These are phyloP conservation scores for Ceratina australensis DNA, from an alignment of 1,140 invertebrate species.

Conservation along the genomic window DNA sequence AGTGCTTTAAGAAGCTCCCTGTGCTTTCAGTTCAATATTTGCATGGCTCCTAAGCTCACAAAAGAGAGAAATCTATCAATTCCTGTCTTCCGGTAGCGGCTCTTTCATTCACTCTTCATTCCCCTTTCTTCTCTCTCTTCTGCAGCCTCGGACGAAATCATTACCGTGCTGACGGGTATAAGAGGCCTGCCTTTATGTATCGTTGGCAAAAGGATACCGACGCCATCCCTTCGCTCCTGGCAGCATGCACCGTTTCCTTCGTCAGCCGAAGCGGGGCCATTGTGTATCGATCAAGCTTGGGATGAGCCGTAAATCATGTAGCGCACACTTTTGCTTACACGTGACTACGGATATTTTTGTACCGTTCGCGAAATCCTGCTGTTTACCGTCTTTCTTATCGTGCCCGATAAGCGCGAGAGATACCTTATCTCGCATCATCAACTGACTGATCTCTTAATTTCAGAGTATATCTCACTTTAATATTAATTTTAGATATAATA, in stretches of 20 bases:
- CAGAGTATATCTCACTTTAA: too few species aligned
- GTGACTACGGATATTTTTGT: slow-evolving; percentile 51
- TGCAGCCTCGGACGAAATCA: slow-evolving; percentile 71
- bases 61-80: slow-evolving; percentile 77
- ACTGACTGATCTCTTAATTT: too few species aligned
- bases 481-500: too few species aligned
- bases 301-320: slow-evolving; percentile 71
- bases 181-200: slow-evolving; percentile 58
- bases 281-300: slow-evolving; percentile 71
- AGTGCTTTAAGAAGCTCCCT: slow-evolving; percentile 64
- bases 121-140: neutral
- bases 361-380: slow-evolving; percentile 1
- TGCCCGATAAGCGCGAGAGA: neutral
- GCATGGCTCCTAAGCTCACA: slow-evolving; percentile 63
- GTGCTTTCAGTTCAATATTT: slow-evolving; percentile 70
- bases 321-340: slow-evolving; percentile 45
- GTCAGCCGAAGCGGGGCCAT: slow-evolving; percentile 44
- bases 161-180: slow-evolving; percentile 66
- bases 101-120: slow-evolving; percentile 8
- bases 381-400: slow-evolving; percentile 15
- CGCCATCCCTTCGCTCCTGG: slow-evolving; percentile 33
- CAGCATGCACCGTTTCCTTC: slow-evolving; percentile 23
- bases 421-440: neutral
- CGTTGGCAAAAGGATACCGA: slow-evolving; percentile 52
- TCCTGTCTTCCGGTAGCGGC: slow-evolving; percentile 70